Conservation (phyloP, 2,113 vertebrate genomes). For the Ochotona curzoniae region DNA sequence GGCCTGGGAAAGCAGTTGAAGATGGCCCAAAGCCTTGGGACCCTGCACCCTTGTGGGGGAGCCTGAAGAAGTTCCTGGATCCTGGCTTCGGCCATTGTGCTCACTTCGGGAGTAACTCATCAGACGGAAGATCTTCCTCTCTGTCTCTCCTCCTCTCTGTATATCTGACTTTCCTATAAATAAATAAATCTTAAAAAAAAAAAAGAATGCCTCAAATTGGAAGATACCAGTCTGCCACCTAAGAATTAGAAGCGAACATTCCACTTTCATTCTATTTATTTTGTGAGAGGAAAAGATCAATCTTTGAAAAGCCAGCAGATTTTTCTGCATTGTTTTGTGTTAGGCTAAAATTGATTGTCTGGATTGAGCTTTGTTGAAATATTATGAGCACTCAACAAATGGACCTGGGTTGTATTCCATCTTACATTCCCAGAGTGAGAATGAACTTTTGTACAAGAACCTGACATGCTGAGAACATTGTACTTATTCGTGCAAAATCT, state of each 20-base stretch:
- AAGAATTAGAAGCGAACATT: neutral
- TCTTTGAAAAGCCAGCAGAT: neutral
- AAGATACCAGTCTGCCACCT: neutral
- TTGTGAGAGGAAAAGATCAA: neutral
- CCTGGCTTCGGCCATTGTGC: no score
- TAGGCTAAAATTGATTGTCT: conserved; percentile 53
- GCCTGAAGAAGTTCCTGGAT: no score
- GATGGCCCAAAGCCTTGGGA: no score
- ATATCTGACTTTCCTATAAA: no score
- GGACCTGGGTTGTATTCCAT: neutral
- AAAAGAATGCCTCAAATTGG: neutral
- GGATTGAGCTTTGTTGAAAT: conserved; percentile 23
- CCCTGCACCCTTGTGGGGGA: no score
- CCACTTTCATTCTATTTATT: conserved; percentile 27
- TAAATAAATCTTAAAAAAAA: no score
- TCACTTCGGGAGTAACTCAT: no score
- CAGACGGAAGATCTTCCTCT: no score
- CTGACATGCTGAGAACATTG: neutral
- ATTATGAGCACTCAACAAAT: conserved; percentile 22
- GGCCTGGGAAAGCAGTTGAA: no score
- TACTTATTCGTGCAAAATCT: neutral
- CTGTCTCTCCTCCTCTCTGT: no score
- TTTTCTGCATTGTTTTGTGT: conserved; percentile 47
- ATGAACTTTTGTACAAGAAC: neutral
- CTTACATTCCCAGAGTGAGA: neutral